These are phyloP conservation scores for Neostethus bicornis DNA, from an alignment of 2,797 vertebrate genomes.

Conservation along the genomic window DNA sequence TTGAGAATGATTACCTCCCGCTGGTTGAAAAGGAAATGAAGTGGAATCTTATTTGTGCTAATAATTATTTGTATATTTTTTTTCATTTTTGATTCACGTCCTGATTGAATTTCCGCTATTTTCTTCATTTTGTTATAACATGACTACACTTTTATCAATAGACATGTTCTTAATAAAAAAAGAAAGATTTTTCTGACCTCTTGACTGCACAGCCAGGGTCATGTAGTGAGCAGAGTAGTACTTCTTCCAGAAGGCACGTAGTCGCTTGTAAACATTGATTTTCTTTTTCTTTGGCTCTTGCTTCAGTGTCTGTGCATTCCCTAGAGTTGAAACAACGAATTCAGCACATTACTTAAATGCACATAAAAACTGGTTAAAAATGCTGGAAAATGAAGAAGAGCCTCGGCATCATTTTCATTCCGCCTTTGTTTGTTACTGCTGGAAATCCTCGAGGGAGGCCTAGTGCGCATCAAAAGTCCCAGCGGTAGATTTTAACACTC, in stretches of 20 bases:
- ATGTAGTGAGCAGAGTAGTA: conserved; percentile 96
- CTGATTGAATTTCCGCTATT: conserved; percentile 46
- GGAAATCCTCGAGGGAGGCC: conserved; percentile 50
- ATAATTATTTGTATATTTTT: conserved; percentile 39
- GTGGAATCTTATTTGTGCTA: conserved; percentile 42
- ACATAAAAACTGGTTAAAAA: conserved; percentile 6
- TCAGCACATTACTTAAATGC: conserved; percentile 20
- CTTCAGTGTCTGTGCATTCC: conserved; percentile 93
- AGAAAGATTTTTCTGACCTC: conserved; percentile 80
- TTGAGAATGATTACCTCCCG: conserved; percentile 46
- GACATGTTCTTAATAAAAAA: conserved; percentile 4
- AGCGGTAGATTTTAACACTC: conserved; percentile 67
- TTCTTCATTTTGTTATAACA: conserved; percentile 17
- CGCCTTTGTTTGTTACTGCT: conserved; percentile 54
- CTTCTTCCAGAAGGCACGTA: conserved; percentile 93
- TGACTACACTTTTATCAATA: conserved; percentile 17
- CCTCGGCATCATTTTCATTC: conserved; percentile 29
- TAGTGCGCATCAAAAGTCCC: conserved; percentile 48
- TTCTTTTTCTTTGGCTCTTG: conserved; percentile 90
- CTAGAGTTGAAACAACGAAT: conserved; percentile 68
- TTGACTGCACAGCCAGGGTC: conserved; percentile 95
- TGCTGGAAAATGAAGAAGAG: conserved; percentile 24
- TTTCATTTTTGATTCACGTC: conserved; percentile 48
- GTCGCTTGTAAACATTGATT: conserved; percentile 89
- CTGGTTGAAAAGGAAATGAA: conserved; percentile 41